phyloP scores from a whole-genome alignment of 2,888 invertebrate species.

The Sminthurinus aureus region DNA sequence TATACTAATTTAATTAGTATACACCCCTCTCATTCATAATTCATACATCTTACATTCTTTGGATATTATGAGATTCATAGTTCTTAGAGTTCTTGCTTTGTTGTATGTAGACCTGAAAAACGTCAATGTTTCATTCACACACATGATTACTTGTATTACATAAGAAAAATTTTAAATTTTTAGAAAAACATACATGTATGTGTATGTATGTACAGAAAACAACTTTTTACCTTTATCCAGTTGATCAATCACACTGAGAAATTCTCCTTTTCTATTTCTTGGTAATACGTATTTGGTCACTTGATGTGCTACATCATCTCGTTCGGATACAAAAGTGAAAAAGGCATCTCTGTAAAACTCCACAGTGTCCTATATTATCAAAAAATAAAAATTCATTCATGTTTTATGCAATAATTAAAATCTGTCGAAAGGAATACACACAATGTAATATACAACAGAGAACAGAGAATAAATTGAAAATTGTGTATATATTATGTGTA shows the following conservation, averaged over 20 bases:
- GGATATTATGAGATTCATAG: background rate
- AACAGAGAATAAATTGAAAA: background rate
- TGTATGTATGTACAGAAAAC: background rate
- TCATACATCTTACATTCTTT: too few species aligned
- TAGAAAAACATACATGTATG: background rate
- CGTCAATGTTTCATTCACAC: too few species aligned
- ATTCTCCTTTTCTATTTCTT: slow-evolving; percentile 52
- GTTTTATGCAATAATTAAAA: background rate
- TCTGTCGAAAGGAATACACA: too few species aligned
- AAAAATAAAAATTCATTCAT: background rate
- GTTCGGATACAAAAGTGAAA: slow-evolving; percentile 55
- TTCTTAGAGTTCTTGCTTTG: slow-evolving; percentile 31
- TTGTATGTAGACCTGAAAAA: background rate
- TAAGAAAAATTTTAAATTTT: background rate
- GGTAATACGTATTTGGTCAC: slow-evolving; percentile 52
- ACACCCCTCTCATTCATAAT: background rate
- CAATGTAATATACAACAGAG: too few species aligned
- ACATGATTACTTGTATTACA: too few species aligned
- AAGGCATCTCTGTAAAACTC: slow-evolving; percentile 63
- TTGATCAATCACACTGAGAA: slow-evolving; percentile 52
- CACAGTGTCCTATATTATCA: slow-evolving; percentile 60
- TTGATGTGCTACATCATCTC: slow-evolving; percentile 58
- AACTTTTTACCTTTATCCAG: slow-evolving; percentile 15
- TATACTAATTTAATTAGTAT: background rate
- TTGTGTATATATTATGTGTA: slow-evolving; percentile 7